phyloP scores from a whole-genome alignment of 2,888 invertebrate genomes.

The Exocentrus adspersus region DNA sequence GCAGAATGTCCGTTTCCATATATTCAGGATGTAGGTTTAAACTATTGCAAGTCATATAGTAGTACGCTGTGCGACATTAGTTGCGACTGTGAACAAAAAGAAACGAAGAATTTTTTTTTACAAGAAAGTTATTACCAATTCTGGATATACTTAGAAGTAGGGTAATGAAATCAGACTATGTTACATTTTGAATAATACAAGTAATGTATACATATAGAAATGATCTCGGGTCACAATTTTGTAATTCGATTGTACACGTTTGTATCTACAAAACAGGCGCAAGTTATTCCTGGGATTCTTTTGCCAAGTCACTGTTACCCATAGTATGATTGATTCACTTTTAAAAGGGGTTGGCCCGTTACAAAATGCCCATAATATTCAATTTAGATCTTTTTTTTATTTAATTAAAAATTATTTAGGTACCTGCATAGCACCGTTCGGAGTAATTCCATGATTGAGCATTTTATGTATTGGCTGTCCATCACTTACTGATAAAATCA shows the following conservation, averaged over 20 bases:
- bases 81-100: too few species aligned
- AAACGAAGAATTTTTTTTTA: too few species aligned
- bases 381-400: constrained; percentile 19
- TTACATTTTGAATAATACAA: too few species aligned
- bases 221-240: not conserved
- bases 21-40: not conserved
- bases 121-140: too few species aligned
- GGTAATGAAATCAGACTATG: too few species aligned
- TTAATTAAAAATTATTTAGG: constrained; percentile 15
- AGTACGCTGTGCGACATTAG: not conserved
- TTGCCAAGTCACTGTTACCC: constrained; percentile 8
- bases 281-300: too few species aligned
- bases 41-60: not conserved
- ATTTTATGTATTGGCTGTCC: not conserved
- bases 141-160: too few species aligned
- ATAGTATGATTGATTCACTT: constrained; percentile 11
- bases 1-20: constrained; percentile 7
- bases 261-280: not conserved
- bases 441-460: not conserved
- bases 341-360: constrained; percentile 12
- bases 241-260: not conserved
- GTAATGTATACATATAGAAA: too few species aligned
- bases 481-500: not conserved
- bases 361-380: constrained; percentile 17
- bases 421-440: constrained; percentile 1